Percentiles rank a stretch among this genome's conserved stretches.
Evolutionary conservation across 2,888 invertebrate species (phyloP).

Genomic region (Blera fallax): DNA sequence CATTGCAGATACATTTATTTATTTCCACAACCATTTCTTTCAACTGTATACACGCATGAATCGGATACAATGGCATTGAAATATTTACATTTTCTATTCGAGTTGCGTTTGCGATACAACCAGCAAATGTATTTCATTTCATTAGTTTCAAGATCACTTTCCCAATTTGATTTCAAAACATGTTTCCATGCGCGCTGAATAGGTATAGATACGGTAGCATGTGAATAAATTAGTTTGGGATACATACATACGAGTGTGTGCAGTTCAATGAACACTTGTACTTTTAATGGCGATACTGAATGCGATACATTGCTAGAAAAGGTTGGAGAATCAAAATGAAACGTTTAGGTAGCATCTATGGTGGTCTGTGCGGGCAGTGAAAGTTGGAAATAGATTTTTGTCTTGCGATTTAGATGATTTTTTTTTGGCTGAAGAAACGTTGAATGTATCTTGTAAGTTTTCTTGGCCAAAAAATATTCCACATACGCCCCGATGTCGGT

Average conservation of each 20-base stretch:
- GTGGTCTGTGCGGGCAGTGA: too few species aligned
- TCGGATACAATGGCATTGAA: slow-evolving; percentile 23
- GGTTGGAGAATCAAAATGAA: neutral
- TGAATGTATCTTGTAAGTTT: too few species aligned
- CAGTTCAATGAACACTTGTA: slow-evolving; percentile 27
- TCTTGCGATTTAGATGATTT: too few species aligned
- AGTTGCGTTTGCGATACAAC: neutral
- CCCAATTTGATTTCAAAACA: slow-evolving; percentile 38
- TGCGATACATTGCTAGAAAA: neutral
- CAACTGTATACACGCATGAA: neutral
- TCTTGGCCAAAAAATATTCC: too few species aligned
- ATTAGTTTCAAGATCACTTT: slow-evolving; percentile 52
- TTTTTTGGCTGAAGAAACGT: neutral
- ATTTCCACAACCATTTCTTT: neutral
- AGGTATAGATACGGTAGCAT: neutral
- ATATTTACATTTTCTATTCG: neutral
- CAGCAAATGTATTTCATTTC: neutral
- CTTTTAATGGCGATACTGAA: neutral
- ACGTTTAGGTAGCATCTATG: neutral
- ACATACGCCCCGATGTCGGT: too few species aligned
- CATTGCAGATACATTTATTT: neutral
- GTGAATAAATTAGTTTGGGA: slow-evolving; percentile 3
- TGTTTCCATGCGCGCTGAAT: slow-evolving; percentile 7
- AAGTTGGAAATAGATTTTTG: too few species aligned
- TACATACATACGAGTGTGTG: too few species aligned